Evolutionary conservation across 2,888 invertebrate species (phyloP).

Genomic region (Acanthosepion esculentum): DNA sequence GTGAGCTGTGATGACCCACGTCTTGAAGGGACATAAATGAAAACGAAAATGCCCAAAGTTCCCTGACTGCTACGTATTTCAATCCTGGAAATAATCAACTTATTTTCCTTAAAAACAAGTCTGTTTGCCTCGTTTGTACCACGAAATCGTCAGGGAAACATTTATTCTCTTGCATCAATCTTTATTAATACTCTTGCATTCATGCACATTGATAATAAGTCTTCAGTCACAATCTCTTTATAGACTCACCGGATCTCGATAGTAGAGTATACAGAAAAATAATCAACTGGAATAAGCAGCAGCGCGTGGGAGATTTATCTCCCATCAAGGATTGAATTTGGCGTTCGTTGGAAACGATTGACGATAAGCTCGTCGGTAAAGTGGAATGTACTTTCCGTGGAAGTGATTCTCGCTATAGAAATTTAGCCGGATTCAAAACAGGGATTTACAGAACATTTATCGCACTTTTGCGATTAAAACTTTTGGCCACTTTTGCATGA

Average conservation of each 20-base stretch:
- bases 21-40: too few species aligned
- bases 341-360: not conserved
- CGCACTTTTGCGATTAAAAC: not conserved
- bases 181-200: too few species aligned
- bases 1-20: too few species aligned
- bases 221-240: not conserved
- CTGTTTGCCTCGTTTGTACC: too few species aligned
- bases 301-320: not conserved
- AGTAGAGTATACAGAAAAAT: not conserved
- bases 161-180: too few species aligned
- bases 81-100: too few species aligned
- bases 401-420: not conserved
- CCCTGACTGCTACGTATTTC: too few species aligned
- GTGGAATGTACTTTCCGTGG: not conserved
- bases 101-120: too few species aligned
- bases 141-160: too few species aligned
- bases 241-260: not conserved
- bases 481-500: not conserved
- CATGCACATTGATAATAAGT: too few species aligned
- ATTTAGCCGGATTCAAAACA: not conserved
- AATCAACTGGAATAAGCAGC: not conserved
- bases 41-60: too few species aligned
- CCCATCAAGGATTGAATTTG: not conserved
- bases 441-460: not conserved
- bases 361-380: not conserved